These are phyloP conservation scores for Sinocyclocheilus anophthalmus DNA, from an alignment of 2,113 vertebrate genomes.

Conservation along the genomic window DNA sequence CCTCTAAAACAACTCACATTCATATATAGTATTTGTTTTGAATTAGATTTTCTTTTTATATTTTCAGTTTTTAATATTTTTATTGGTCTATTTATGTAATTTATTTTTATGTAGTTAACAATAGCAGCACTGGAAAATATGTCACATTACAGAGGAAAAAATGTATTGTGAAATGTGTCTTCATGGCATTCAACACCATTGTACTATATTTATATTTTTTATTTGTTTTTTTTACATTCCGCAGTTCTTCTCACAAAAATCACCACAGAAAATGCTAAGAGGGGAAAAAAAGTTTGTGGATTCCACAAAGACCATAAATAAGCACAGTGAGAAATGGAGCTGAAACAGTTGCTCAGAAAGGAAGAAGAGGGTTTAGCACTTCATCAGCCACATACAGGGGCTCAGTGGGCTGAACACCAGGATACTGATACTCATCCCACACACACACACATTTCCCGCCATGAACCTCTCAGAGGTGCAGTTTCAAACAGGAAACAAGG, in stretches of 20 bases:
- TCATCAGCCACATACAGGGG: constrained; percentile 31
- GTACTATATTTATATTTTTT: too few relatives aligned
- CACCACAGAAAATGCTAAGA: not conserved
- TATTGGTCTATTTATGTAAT: not conserved
- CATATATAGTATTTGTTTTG: too few relatives aligned
- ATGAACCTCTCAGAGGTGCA: constrained; percentile 48
- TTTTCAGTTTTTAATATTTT: too few relatives aligned
- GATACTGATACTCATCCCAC: constrained; percentile 7
- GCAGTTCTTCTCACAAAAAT: not conserved
- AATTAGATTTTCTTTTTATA: too few relatives aligned
- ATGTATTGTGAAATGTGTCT: not conserved
- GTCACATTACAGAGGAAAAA: not conserved
- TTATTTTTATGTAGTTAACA: not conserved
- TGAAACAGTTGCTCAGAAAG: constrained; percentile 17
- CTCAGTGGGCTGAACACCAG: constrained; percentile 9
- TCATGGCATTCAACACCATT: not conserved
- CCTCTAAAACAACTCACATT: too few relatives aligned
- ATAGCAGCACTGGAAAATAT: not conserved
- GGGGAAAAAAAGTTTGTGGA: not conserved
- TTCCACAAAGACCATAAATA: not conserved
- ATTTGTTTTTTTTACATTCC: too few relatives aligned
- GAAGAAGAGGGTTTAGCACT: constrained; percentile 37
- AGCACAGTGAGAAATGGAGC: not conserved
- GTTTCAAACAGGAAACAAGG: constrained; percentile 53
- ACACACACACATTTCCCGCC: constrained; percentile 18